Base-by-base conservation (phyloP, 2,113 vertebrate genomes). In the Melanostigma gelatinosum region DNA sequence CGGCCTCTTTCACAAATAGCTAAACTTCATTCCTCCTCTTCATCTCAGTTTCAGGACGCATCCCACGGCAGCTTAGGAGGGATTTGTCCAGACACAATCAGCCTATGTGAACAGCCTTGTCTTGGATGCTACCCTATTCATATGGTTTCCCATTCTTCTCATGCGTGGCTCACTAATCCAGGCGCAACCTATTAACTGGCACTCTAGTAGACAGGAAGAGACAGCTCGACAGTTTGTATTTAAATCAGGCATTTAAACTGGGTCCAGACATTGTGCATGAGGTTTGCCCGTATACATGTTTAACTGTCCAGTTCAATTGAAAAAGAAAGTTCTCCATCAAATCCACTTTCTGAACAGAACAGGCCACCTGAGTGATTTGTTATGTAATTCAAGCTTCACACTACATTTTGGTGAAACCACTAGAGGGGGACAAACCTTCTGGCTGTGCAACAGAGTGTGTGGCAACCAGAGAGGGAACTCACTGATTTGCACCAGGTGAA, bases 41-140 rank as follows among this genome's bases (percentile, higher is more conserved):
- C 40, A 29, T 73, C 34, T 73, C n/a, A 8, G 80, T 66, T 62
- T 79, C 57, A 60, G 89, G 85, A 75, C 71, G 62, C 54, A 57
- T 90, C 79, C 58, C 69, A 69, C 70, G 38, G 52, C 77, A 83
- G 84, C 78, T 92, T 87, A 90, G 64, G 7, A 10, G 67, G 85
- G 90, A 93, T 94, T 94, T 93, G 86, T 89, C 84, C 50, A 57
- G 75, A 88, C 87, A 88, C 89, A 89, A 87, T 87, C 78, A 75
- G 68, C 78, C 74, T 8, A 71, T 58, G 72, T 88, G 80, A 88
- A 80, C 84, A 71, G 75, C 80, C 85, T 83, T 71, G 72, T 89
- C 67, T 70, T 81, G 55, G 63, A 85, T 79, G 68, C 82, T 71
- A 20, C 72, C 75, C 88, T 60, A 86, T 93, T 92, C 85, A 87